Evolutionary conservation across 2,113 vertebrate genomes (phyloP), one percentile per base, ranked within the genome.

Genomic region (Anser cygnoides): DNA sequence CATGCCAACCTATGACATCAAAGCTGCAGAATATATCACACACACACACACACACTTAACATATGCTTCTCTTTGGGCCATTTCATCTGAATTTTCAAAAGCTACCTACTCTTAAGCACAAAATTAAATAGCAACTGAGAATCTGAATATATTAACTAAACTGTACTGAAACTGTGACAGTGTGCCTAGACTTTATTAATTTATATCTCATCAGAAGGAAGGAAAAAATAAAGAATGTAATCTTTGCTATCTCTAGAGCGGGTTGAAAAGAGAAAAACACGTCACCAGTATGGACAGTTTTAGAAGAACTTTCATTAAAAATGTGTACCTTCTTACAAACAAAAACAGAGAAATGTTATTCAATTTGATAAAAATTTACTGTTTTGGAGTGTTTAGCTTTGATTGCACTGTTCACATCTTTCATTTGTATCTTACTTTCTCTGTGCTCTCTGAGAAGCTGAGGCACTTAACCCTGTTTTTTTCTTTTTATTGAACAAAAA

Each of bases 181-280:
- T 18, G 17, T 17, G 6, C 7, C 12, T 82, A 37, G 22, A 33
- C 0, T 0, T 9, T 25, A 49, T 52, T 28, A 20, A 31, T 50
- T 65, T 70, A 10, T 14, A 37, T 57, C 81, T 74, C 41, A 23
- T 50, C 41, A 21, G 37, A 59, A 49, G 1, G 5, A 5, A 37
- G 46, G 46, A 11, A 35, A 44, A 28, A 31, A 23, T 20, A 52
- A 35, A 31, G 20, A 23, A 43, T 18, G 3, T 8, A 25, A 49
- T 58, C 39, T 21, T 3, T 61, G 28, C 5, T 37, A 23, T n/a
- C 33, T 73, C 49, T 15, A 23, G 6, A 57, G 18, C 35, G 35
- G 50, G 13, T 7, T 6, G 10, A 65, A 70, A 85, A 59, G 19
- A 75, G 7, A 80, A 76, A 63, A 80, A 9, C 0, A 22, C 49